Base-by-base conservation (phyloP, 1,140 invertebrate genomes). In the Uloborus diversus region DNA sequence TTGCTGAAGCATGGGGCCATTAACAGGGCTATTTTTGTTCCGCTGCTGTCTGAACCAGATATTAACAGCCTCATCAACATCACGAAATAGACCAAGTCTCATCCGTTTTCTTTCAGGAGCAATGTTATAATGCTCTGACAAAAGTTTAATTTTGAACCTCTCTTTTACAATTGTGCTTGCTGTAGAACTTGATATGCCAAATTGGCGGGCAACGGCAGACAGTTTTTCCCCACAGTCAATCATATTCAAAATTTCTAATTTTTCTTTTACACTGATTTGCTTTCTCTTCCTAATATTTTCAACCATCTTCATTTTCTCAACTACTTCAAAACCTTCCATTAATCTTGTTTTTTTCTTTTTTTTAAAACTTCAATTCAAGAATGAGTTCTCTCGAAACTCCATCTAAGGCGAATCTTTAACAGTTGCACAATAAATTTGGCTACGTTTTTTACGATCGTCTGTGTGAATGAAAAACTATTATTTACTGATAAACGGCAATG, bases 1-100 rank as follows among this genome's bases (percentile, higher is more conserved):
- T 42, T 81, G 75, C 47, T 81, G 80, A 17, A 84, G 35, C 25
- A 83, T 81, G 28, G 82, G 82, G 42, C 83, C 83, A 33, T 75
- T 82, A 4, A 83, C 79, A 49, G 49, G 47, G 59, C 49, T 62
- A 76, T 79, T 76, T 80, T 56, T 35, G 7, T 17, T 53, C 17
- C 59, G 13, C 51, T 32, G 37, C 17, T 71, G 33, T 11, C 35
- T 23, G 27, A 57, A 71, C 69, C 69, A 71, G 17, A 62, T 33
- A 23, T 62, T 17, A 5, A 62, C 30, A 62, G 59, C 59, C 37
- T 62, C 59, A 33, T 62, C 59, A 1, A 62, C 32, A 62, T 62
- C 59, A 4, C 27, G 4, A 20, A 20, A 62, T 33, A 62, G 23
- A 20, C 59, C 28, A 4, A 62, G n/a, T 2, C 59, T 14, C 59